Base-by-base conservation (phyloP, 2,888 invertebrate genomes). In the Oeneis ivallda region DNA sequence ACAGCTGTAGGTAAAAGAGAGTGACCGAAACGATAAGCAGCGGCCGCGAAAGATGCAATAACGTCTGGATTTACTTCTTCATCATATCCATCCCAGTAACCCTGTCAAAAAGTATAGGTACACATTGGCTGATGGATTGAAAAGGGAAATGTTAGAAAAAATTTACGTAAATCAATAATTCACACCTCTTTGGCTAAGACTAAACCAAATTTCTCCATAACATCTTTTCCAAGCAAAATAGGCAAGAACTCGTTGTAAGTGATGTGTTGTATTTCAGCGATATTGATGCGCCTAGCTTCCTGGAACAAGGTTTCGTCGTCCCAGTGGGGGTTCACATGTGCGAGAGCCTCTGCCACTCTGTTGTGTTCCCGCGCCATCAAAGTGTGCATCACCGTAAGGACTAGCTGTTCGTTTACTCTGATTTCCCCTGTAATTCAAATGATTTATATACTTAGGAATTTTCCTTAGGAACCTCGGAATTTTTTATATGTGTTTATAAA, bases 291-390 rank as follows among this genome's bases (percentile, higher is more conserved):
- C 71, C 97, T 93, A 0, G 97, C 91, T 89, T 97, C 97, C 89
- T 98, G 98, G 93, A 95, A 98, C 0, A 98, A 85, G 0, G 96
- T 97, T 87, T 98, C 98, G 77, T 98, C 98, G 78, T 97, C 96
- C 98, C 98, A 98, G 82, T 97, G 97, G 0, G 97, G 97, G 87
- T 98, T 98, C 6, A 98, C 93, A 59, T 94, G 93, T 0, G 95
- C 93, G 47, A 98, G 86, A 7, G 92, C 95, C 61, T 93, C 94
- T 0, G 98, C 98, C 0, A 97, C 87, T 67, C 97, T 93, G 86
- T 98, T 98, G 84, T 98, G 98, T 81, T 98, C 97, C 66, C 98
- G 92, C 0, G 98, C 96, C 95, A 97, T 95, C 43, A 98, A 84
- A 0, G 97, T 97, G 82, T 98, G 98, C 96, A 98, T 97, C 72